These are phyloP conservation scores for Rhamnusium bicolor DNA, from an alignment of 2,888 invertebrate species.

Conservation along the genomic window DNA sequence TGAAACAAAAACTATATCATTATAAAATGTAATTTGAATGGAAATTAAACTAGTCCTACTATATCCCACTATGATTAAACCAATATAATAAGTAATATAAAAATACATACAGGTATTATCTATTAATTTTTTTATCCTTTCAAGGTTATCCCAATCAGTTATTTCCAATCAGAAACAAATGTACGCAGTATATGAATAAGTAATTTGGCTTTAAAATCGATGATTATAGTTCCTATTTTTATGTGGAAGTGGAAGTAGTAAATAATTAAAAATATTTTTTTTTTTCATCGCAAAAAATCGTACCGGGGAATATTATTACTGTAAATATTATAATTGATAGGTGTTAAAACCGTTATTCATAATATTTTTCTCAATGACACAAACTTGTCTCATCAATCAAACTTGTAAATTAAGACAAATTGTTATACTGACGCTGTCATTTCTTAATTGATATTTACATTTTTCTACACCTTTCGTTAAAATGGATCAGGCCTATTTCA, in stretches of 20 bases:
- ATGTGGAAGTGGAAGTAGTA: too few species aligned
- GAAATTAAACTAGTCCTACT: background rate
- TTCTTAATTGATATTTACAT: background rate
- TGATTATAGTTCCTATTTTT: background rate
- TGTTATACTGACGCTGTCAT: background rate
- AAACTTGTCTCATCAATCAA: constrained; percentile 5
- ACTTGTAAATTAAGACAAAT: constrained; percentile 13
- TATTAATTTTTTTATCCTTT: constrained; percentile 5
- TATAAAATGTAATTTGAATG: background rate
- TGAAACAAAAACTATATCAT: background rate
- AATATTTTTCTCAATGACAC: constrained; percentile 1
- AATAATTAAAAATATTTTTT: too few species aligned
- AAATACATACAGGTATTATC: background rate
- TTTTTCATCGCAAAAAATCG: too few species aligned
- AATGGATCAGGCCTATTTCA: background rate
- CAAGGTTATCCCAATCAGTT: background rate
- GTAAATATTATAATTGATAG: background rate
- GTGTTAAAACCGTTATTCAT: background rate
- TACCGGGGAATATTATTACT: too few species aligned
- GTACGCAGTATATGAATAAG: background rate
- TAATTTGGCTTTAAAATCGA: too few species aligned
- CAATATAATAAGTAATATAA: background rate
- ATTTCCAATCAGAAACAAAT: background rate
- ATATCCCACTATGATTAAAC: background rate
- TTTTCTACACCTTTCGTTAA: constrained; percentile 8